Conservation (phyloP, 2,797 vertebrate species). For the Scarus forsteni region DNA sequence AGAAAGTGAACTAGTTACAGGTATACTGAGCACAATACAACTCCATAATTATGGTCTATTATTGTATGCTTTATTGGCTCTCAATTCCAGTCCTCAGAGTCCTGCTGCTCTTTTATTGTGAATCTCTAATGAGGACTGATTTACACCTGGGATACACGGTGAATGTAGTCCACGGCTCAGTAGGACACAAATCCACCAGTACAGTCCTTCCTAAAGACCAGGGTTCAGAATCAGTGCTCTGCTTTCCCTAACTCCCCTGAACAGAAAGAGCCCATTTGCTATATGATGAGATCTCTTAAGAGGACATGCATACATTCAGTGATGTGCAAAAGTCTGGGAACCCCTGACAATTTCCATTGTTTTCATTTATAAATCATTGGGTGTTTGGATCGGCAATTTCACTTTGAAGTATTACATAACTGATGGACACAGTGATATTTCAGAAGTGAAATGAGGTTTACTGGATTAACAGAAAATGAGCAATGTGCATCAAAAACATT, state of each 20-base stretch:
- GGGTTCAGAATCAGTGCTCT: not conserved
- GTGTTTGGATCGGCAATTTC: too few relatives aligned
- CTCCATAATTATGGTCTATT: constrained; percentile 37
- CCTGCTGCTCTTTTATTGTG: constrained; percentile 33
- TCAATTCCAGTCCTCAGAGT: constrained; percentile 30
- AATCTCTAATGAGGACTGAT: constrained; percentile 40
- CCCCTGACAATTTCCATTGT: too few relatives aligned
- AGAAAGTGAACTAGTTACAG: constrained; percentile 7
- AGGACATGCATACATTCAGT: too few relatives aligned
- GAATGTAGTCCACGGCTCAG: constrained; percentile 19
- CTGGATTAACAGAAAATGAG: too few relatives aligned
- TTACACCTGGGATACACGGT: constrained; percentile 30
- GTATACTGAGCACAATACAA: constrained; percentile 7
- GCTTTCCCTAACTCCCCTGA: not conserved
- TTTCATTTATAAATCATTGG: too few relatives aligned
- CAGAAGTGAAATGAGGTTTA: too few relatives aligned
- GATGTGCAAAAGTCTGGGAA: too few relatives aligned
- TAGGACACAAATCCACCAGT: constrained; percentile 8
- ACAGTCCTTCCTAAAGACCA: not conserved
- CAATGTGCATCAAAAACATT: too few relatives aligned
- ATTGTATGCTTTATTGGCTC: constrained; percentile 15
- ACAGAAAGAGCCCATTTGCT: not conserved
- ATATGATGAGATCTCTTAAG: too few relatives aligned
- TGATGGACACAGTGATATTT: too few relatives aligned
- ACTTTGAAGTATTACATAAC: too few relatives aligned